Conservation (phyloP, 2,797 vertebrate genomes). For the Chiloscyllium punctatum region DNA sequence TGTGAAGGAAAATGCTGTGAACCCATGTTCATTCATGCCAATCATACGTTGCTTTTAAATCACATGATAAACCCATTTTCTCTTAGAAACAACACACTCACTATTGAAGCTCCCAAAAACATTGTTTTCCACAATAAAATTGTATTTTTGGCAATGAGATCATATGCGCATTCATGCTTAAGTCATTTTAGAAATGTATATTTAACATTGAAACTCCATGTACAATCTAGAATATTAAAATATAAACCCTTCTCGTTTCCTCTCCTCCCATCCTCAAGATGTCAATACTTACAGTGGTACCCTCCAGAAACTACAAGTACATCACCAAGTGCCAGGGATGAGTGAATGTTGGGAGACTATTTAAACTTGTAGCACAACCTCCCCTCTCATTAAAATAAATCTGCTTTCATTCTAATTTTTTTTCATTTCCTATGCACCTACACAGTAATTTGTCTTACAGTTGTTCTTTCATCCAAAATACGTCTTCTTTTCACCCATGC, state of each 20-base stretch:
- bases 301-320: background rate
- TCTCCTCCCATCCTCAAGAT: background rate
- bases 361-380: background rate
- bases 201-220: background rate
- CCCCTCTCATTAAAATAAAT: background rate
- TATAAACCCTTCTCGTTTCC: background rate
- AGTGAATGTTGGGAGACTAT: background rate
- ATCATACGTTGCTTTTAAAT: background rate
- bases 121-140: background rate
- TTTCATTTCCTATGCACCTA: background rate
- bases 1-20: background rate
- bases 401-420: background rate
- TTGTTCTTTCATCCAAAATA: background rate
- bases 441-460: background rate
- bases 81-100: background rate
- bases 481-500: background rate
- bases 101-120: background rate
- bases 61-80: conserved; percentile 17
- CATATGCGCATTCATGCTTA: background rate
- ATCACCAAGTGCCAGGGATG: background rate
- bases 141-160: background rate
- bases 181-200: background rate
- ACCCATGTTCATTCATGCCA: conserved; percentile 7
- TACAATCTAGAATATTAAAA: background rate
- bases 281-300: background rate